Evolutionary conservation across 2,888 invertebrate genomes (phyloP).

Genomic region (Drosophila mimica): DNA sequence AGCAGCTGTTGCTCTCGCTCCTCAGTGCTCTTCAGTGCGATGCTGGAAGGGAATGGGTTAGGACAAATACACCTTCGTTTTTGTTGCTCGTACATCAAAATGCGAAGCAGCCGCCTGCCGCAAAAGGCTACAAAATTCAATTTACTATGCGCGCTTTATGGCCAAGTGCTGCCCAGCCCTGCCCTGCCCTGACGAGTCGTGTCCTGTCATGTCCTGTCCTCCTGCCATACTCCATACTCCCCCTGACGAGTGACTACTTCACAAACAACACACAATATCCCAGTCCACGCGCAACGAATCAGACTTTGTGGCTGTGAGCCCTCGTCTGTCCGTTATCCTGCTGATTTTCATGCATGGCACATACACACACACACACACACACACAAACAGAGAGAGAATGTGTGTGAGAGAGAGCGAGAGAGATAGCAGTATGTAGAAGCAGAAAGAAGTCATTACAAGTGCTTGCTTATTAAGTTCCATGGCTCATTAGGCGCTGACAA

Average conservation of each 20-base stretch:
- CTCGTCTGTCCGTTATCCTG: slow-evolving; percentile 35
- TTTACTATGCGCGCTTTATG: slow-evolving; percentile 80
- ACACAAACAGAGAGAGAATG: background rate
- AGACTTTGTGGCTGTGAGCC: slow-evolving; percentile 58
- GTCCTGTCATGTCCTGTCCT: slow-evolving; percentile 38
- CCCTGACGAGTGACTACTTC: background rate
- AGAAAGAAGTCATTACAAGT: slow-evolving; percentile 74
- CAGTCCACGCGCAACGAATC: slow-evolving; percentile 59
- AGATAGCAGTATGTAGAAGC: background rate
- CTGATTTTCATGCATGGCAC: slow-evolving; percentile 58
- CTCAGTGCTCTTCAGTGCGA: background rate
- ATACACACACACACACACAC: slow-evolving; percentile 11
- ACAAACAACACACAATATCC: slow-evolving; percentile 9
- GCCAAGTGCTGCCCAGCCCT: slow-evolving; percentile 52
- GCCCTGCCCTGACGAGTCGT: slow-evolving; percentile 21
- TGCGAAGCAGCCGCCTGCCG: slow-evolving; percentile 58
- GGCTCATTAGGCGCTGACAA: slow-evolving; percentile 78
- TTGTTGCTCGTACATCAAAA: slow-evolving; percentile 57
- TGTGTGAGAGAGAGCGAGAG: background rate
- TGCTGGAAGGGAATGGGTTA: background rate
- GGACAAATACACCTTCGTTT: slow-evolving; percentile 37
- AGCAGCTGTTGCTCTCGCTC: slow-evolving; percentile 1
- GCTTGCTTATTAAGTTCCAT: slow-evolving; percentile 80
- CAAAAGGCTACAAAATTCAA: slow-evolving; percentile 79
- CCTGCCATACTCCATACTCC: background rate